These are phyloP conservation scores for Sepioteuthis lessoniana DNA, from an alignment of 2,888 invertebrate genomes.

Conservation along the genomic window DNA sequence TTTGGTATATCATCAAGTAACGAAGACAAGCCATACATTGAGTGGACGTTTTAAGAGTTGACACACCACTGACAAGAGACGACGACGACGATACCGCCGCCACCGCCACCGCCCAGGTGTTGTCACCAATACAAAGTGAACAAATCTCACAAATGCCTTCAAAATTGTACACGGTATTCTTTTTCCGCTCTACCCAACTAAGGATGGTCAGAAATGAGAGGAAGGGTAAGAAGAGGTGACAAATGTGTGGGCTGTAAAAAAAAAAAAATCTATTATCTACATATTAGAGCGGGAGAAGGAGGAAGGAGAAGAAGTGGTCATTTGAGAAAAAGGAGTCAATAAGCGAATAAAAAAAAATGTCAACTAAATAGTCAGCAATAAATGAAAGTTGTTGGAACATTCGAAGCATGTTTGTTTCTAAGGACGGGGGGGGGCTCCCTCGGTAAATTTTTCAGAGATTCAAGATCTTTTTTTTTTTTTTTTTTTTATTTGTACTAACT, in stretches of 20 bases:
- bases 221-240: neutral
- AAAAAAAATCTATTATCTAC: neutral
- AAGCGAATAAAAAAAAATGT: too few species aligned
- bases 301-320: too few species aligned
- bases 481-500: too few species aligned
- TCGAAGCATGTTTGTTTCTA: too few species aligned
- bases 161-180: neutral
- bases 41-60: neutral
- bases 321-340: too few species aligned
- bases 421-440: too few species aligned
- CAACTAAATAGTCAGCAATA: too few species aligned
- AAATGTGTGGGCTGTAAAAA: neutral
- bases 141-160: too few species aligned
- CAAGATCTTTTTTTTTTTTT: too few species aligned
- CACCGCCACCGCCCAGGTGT: neutral
- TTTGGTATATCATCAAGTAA: neutral
- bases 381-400: too few species aligned
- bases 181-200: neutral
- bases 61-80: neutral
- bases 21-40: neutral
- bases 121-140: neutral
- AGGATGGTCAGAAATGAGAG: neutral
- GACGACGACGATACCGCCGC: neutral
- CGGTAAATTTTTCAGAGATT: too few species aligned
- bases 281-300: neutral